Evolutionary conservation across 2,888 invertebrate genomes (phyloP), one percentile per base, ranked within the genome.

Genomic region (Sepioteuthis lessoniana): DNA sequence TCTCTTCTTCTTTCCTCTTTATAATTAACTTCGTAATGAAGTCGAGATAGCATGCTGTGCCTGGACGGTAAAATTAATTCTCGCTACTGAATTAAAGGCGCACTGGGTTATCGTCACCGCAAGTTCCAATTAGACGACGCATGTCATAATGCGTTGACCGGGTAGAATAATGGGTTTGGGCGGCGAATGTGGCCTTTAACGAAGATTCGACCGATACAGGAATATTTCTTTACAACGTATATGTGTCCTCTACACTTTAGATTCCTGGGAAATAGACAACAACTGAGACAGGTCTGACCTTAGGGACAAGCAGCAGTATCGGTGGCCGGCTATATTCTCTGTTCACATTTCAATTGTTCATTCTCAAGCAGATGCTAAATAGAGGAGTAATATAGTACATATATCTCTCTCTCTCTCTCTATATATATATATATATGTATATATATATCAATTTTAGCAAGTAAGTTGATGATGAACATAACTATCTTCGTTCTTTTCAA

Each of bases 1-100:
- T 16, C 76, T 35, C n/a, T 35, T 0, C n/a, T n/a, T 35, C 35
- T 76, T n/a, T 35, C 76, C 76, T 76, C 35, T 76, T 76, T 76
- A 76, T 76, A 76, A 76, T 76, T 76, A 76, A 76, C 16, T 76
- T n/a, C 76, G 76, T 76, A 76, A 76, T 76, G 76, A 76, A 35
- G 76, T 76, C n/a, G n/a, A n/a, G 76, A 76, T 76, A 76, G 76
- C 76, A 76, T n/a, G 76, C 76, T n/a, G 76, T n/a, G 76, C n/a
- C 76, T 76, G 76, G 19, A 35, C 76, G 76, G 13, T 76, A 76
- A 76, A n/a, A 76, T 76, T 76, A 76, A 76, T 76, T 76, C 76
- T 8, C 76, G 76, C 25, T 19, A n/a, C 76, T 76, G 76, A 76
- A 76, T 76, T 76, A 76, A 76, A 76, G 76, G n/a, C n/a, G 76